Conservation (phyloP, 2,113 vertebrate species). For the Hemiprocne comata region DNA sequence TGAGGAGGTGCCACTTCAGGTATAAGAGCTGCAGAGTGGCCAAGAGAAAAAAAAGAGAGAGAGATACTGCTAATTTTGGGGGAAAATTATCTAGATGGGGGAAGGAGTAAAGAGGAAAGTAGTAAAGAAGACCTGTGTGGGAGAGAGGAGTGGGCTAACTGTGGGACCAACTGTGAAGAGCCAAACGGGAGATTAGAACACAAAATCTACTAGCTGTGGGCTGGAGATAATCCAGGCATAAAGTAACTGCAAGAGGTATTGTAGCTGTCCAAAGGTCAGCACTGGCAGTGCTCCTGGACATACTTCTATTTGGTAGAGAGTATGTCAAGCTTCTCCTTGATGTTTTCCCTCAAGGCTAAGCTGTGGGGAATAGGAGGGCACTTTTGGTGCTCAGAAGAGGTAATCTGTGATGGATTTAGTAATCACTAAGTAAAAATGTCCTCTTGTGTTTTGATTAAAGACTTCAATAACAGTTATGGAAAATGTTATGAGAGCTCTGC, state of each 20-base stretch:
- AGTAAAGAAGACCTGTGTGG: neutral
- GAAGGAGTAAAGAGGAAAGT: neutral
- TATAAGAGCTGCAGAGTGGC: neutral
- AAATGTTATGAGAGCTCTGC: neutral
- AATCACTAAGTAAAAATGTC: neutral
- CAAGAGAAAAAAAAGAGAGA: neutral
- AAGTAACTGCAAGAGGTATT: neutral
- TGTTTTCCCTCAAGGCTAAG: neutral
- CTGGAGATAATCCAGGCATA: neutral
- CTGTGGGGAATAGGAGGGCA: neutral
- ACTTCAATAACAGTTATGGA: neutral
- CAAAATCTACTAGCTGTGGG: neutral
- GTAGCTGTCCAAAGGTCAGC: neutral
- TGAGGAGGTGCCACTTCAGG: neutral
- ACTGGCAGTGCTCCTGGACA: neutral
- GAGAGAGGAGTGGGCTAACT: neutral
- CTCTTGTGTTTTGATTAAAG: neutral
- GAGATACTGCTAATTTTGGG: neutral
- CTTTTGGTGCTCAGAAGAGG: neutral
- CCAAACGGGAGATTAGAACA: neutral
- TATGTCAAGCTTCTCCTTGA: neutral
- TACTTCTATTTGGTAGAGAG: neutral
- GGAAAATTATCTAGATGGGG: neutral
- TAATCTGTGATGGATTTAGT: neutral
- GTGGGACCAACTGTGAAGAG: neutral